Conservation (phyloP, 2,113 vertebrate species). For the Myanophis thanlyinensis region DNA sequence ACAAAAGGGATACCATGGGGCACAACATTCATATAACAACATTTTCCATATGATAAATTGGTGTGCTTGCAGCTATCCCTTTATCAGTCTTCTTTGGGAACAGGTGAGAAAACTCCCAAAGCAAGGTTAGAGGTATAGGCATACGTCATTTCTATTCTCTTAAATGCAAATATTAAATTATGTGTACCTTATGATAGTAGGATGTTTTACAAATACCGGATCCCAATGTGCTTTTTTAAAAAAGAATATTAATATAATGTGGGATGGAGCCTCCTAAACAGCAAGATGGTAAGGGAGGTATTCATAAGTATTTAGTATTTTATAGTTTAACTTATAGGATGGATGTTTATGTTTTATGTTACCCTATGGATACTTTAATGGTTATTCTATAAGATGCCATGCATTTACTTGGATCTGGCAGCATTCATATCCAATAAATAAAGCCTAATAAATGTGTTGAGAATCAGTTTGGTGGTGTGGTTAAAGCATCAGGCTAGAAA, state of each 20-base stretch:
- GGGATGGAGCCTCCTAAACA: neutral
- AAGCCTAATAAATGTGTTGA: too few species aligned
- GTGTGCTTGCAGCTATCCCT: neutral
- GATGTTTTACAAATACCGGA: neutral
- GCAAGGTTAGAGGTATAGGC: neutral
- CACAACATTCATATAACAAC: neutral
- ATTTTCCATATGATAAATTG: neutral
- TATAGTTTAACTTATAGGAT: neutral
- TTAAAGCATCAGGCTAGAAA: too few species aligned
- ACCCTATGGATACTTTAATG: neutral
- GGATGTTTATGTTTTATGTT: neutral
- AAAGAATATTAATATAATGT: neutral
- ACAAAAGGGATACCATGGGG: neutral
- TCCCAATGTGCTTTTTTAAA: neutral
- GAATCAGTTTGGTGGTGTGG: too few species aligned
- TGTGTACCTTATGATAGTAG: neutral
- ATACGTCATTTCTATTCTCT: neutral
- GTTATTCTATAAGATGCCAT: neutral
- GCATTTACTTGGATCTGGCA: too few species aligned
- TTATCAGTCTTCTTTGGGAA: neutral
- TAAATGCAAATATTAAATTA: neutral
- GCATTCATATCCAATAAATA: too few species aligned
- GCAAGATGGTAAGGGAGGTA: neutral
- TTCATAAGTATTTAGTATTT: neutral
- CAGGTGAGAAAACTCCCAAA: neutral